Conservation (phyloP, 2,113 vertebrate genomes). For the Takifugu flavidus region DNA sequence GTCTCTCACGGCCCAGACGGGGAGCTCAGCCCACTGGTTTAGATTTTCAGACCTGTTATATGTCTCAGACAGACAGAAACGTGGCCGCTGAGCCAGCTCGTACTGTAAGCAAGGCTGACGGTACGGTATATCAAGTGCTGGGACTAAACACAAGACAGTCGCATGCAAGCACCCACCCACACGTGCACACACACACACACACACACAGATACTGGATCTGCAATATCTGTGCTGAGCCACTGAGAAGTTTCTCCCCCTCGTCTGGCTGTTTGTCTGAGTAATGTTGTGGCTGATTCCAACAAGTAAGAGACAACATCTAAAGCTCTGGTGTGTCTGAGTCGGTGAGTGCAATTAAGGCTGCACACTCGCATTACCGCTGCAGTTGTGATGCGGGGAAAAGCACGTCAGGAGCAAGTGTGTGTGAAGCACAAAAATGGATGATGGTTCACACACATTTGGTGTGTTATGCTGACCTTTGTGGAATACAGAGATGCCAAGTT, state of each 20-base stretch:
- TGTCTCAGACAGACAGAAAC: conserved; percentile 47
- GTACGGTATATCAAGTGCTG: conserved; percentile 38
- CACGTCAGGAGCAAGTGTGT: neutral
- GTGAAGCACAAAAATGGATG: neutral
- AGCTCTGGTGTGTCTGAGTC: no score
- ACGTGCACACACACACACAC: neutral
- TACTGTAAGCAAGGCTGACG: conserved; percentile 44
- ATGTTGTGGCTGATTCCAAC: no score
- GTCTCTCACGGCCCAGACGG: conserved; percentile 30
- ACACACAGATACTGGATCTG: neutral
- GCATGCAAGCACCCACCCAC: conserved; percentile 5
- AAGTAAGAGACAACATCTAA: no score
- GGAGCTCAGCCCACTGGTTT: conserved; percentile 31
- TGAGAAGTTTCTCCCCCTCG: no score
- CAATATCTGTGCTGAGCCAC: no score
- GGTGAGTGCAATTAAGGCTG: no score
- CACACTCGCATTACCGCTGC: no score
- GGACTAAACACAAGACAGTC: conserved; percentile 17
- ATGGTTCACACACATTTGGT: neutral
- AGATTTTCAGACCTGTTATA: conserved; percentile 36
- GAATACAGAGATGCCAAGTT: no score
- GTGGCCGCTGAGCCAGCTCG: conserved; percentile 16
- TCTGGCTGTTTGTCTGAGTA: no score
- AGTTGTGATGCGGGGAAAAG: no score
- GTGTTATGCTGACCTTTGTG: neutral